Evolutionary conservation across 2,797 vertebrate species (phyloP).

Genomic region (Antennarius maculatus): DNA sequence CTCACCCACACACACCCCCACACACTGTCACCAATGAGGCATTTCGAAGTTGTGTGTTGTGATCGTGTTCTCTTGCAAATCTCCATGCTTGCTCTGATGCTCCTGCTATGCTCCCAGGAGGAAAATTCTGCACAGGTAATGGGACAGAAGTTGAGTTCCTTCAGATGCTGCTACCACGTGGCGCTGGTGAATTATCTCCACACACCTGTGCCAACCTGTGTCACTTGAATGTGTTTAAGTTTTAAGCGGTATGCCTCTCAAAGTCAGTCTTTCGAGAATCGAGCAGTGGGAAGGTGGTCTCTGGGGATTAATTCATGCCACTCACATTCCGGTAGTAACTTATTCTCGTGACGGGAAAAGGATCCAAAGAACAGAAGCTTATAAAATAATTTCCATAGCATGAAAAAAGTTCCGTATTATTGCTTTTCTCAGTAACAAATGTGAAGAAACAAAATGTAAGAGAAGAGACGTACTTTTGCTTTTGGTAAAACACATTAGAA

Average conservation of each 20-base stretch:
- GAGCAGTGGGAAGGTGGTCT: background rate
- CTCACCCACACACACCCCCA: constrained; percentile 36
- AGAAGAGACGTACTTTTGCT: too few species aligned
- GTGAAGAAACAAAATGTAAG: too few species aligned
- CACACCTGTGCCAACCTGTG: background rate
- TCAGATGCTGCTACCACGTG: background rate
- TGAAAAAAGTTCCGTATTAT: background rate
- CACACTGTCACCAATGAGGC: constrained; percentile 52
- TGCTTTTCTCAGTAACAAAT: too few species aligned
- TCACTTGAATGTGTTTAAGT: constrained; percentile 1
- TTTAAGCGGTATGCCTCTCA: constrained; percentile 9
- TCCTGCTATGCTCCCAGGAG: constrained; percentile 21
- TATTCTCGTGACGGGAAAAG: background rate
- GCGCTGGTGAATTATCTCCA: constrained; percentile 2
- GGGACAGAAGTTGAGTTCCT: constrained; percentile 17
- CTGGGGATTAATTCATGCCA: background rate
- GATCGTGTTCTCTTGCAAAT: constrained; percentile 31
- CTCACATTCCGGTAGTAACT: background rate
- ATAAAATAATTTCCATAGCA: background rate
- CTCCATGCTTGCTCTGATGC: constrained; percentile 21
- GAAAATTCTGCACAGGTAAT: constrained; percentile 16
- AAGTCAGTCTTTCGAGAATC: background rate
- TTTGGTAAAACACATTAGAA: background rate
- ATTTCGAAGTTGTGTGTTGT: constrained; percentile 37
- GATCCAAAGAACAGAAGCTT: background rate